Evolutionary conservation across 35 echinoderm and acorn worm genomes (phyloP).

Genomic region (Amphiura filiformis): DNA sequence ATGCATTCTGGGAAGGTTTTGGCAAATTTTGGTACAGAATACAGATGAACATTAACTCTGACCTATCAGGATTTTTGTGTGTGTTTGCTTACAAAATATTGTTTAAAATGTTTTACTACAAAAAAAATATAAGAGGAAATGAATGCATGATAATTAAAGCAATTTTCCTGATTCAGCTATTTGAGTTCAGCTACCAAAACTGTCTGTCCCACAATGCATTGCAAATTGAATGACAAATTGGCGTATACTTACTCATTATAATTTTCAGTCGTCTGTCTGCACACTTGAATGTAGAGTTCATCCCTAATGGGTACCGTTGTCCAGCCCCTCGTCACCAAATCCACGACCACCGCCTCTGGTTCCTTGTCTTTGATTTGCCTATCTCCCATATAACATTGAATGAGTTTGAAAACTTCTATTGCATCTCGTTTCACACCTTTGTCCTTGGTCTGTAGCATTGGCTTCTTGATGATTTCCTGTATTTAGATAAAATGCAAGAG

Average conservation of each 20-base stretch:
- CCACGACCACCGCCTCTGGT: slow-evolving; percentile 59
- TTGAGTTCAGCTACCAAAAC: slow-evolving; percentile 61
- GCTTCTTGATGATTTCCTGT: slow-evolving; percentile 94
- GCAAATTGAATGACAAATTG: too few relatives aligned
- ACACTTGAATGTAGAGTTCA: slow-evolving; percentile 89
- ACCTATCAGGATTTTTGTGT: too few relatives aligned
- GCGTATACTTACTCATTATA: slow-evolving; percentile 82
- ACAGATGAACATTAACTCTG: too few relatives aligned
- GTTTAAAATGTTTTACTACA: background rate
- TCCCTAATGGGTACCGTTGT: slow-evolving; percentile 61
- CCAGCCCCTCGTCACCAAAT: slow-evolving; percentile 79
- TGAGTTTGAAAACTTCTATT: slow-evolving; percentile 96
- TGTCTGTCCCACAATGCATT: slow-evolving; percentile 48
- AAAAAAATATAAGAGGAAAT: slow-evolving; percentile 1
- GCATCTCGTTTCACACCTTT: slow-evolving; percentile 92
- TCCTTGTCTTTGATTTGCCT: slow-evolving; percentile 55
- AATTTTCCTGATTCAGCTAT: slow-evolving; percentile 79
- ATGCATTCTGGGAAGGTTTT: too few relatives aligned
- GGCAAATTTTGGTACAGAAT: too few relatives aligned
- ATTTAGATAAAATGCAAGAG: slow-evolving; percentile 1
- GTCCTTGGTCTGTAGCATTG: slow-evolving; percentile 88
- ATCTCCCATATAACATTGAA: slow-evolving; percentile 99
- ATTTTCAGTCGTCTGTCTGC: slow-evolving; percentile 92
- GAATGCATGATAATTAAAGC: slow-evolving; percentile 79
- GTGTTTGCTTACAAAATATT: background rate